Evolutionary conservation across 2,888 invertebrate genomes (phyloP).

Genomic region (Augiades crinisus): DNA sequence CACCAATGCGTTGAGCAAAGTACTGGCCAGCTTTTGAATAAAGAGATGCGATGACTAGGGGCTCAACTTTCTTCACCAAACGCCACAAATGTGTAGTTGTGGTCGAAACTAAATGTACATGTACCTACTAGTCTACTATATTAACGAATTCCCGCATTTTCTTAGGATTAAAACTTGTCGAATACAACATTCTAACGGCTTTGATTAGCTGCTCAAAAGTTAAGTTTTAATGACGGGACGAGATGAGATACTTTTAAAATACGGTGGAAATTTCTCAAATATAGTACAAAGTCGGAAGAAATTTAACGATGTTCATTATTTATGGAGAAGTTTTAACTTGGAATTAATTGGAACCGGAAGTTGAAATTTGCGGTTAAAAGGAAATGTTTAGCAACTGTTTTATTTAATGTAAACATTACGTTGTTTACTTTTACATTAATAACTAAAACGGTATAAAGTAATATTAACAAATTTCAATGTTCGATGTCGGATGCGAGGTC

Average conservation of each 20-base stretch:
- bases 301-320: constrained; percentile 8
- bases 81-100: too few species aligned
- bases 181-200: background rate
- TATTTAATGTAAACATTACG: background rate
- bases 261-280: background rate
- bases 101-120: too few species aligned
- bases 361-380: constrained; percentile 6
- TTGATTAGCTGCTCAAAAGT: background rate
- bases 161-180: too few species aligned
- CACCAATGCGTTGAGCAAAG: too few species aligned
- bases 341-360: constrained; percentile 6
- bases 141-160: too few species aligned
- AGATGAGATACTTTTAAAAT: background rate
- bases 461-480: too few species aligned
- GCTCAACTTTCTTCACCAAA: too few species aligned
- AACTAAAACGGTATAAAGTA: too few species aligned
- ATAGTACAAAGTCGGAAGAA: background rate
- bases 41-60: too few species aligned
- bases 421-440: background rate
- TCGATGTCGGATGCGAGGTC: too few species aligned
- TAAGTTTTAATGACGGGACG: background rate
- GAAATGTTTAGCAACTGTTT: background rate
- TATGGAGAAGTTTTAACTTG: constrained; percentile 4
- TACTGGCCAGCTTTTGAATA: too few species aligned
- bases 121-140: too few species aligned